Conservation (phyloP, 1,140 invertebrate genomes). For the Ceratina australensis region DNA sequence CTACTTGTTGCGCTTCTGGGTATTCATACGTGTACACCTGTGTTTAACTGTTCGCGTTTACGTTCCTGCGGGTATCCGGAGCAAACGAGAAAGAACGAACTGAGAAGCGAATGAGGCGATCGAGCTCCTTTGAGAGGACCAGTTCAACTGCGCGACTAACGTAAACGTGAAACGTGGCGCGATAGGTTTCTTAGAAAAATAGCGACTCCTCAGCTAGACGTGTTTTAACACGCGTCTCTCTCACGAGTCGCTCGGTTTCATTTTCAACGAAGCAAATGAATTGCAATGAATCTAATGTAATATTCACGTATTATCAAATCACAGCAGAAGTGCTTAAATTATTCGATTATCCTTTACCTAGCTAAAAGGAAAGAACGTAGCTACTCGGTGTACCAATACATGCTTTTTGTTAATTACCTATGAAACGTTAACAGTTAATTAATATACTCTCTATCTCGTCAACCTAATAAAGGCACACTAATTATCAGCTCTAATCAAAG, state of each 20-base stretch:
- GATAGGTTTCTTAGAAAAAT: no score
- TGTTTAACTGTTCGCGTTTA: conserved; percentile 24
- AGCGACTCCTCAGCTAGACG: no score
- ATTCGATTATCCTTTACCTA: not conserved
- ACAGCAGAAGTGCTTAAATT: conserved; percentile 19
- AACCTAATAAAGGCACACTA: conserved; percentile 32
- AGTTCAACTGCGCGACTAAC: not conserved
- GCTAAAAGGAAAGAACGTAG: conserved; percentile 7
- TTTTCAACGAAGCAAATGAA: no score
- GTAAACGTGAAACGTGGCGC: no score
- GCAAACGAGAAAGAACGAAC: conserved; percentile 43
- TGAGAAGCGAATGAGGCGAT: conserved; percentile 42
- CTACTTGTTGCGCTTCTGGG: no score
- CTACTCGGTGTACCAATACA: not conserved
- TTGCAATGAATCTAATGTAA: not conserved
- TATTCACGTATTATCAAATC: conserved; percentile 32
- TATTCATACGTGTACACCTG: no score
- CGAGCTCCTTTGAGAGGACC: conserved; percentile 50
- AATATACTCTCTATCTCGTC: not conserved
- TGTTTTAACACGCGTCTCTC: not conserved
- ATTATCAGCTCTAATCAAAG: conserved; percentile 7
- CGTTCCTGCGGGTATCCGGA: conserved; percentile 41
- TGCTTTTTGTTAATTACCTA: not conserved
- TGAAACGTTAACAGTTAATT: conserved; percentile 17
- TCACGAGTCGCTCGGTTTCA: not conserved